Evolutionary conservation across 2,888 invertebrate species (phyloP), one percentile per base, ranked within the genome.

Genomic region (Bursaphelenchus okinawaensis): DNA sequence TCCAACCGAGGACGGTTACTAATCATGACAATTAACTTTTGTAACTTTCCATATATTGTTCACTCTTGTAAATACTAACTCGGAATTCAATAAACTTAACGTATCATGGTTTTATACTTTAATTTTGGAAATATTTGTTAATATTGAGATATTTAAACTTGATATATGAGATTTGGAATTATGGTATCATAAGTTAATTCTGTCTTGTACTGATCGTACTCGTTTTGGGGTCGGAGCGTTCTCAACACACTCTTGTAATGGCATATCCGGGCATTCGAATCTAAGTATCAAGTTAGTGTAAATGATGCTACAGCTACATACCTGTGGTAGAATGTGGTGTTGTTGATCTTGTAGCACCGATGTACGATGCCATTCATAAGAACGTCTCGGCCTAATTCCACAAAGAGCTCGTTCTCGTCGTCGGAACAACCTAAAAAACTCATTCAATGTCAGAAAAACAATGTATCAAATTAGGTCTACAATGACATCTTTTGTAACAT

Each of bases 311-410:
- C 2, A 9, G 12, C n/a, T 62, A 12, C 20, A 2, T 51, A 79
- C 80, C 79, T 74, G 65, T 80, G 80, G 64, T 78, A 80, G 70
- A 76, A 79, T 20, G 78, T 77, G 12, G 77, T 77, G 52, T 74
- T 72, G 59, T 77, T 74, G 55, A 77, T 70, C 62, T 74, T 71
- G 62, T 81, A 80, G 61, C 80, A 80, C 22, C 80, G 60, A 61
- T 80, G 79, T 1, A 78, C 77, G 56, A 76, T 73, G 29, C 77
- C 80, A 50, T 77, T 68, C 68, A 79, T 73, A 31, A 80, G 69
- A 16, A 80, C 62, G 62, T 80, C 80, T 2, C 75, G 60, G 4
- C 80, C 80, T 31, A 80, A 51, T 50, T 80, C 80, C 24, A 80
- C 68, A 68, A 76, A 80, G 19, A 80, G 62, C 3, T 73, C 76